These are phyloP conservation scores for Opisthograptis luteolata DNA, from an alignment of 2,888 invertebrate genomes.

Conservation along the genomic window DNA sequence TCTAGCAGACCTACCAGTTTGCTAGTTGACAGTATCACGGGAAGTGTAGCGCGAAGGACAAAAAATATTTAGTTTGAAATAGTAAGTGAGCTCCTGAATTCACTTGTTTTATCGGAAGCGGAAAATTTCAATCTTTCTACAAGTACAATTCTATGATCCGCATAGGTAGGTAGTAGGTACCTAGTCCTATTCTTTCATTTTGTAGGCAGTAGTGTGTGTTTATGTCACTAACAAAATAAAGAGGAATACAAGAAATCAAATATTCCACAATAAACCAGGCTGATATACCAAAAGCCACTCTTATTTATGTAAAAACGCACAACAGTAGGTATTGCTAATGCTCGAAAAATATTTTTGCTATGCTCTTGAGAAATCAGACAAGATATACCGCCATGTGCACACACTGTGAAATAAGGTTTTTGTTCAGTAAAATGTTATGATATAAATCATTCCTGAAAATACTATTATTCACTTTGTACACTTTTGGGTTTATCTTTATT, in stretches of 20 bases:
- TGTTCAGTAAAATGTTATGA: conserved; percentile 59
- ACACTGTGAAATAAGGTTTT: conserved; percentile 77
- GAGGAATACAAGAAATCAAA: conserved; percentile 2
- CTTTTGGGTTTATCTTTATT: conserved; percentile 17
- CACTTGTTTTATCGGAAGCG: background rate
- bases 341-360: conserved; percentile 57
- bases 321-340: conserved; percentile 38
- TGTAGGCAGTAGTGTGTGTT: no score
- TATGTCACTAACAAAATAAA: no score
- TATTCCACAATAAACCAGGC: conserved; percentile 4
- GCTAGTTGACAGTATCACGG: conserved; percentile 45
- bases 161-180: no score
- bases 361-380: conserved; percentile 69
- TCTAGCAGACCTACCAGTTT: conserved; percentile 49
- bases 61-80: no score
- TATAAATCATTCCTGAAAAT: conserved; percentile 49
- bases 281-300: conserved; percentile 13
- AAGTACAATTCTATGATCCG: no score
- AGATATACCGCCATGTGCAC: conserved; percentile 70
- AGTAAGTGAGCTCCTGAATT: no score
- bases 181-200: no score
- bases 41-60: conserved; percentile 44
- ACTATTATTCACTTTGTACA: conserved; percentile 32
- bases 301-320: conserved; percentile 23
- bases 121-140: no score